Evolutionary conservation across 2,888 invertebrate species (phyloP), one percentile per base, ranked within the genome.

Genomic region (Nymphalis polychloros): DNA sequence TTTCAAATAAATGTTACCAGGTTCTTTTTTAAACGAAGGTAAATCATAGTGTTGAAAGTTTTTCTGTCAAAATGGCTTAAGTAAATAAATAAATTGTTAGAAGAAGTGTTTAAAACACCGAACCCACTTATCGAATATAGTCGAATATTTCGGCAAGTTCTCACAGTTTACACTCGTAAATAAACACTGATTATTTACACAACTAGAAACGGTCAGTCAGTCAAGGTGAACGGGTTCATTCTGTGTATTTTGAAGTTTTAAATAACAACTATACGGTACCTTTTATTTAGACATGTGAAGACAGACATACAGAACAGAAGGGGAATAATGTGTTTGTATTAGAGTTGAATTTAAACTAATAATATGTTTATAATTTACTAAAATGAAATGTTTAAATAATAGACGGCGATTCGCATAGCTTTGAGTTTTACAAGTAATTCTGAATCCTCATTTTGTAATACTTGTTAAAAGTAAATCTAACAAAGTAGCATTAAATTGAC

Each of bases 171-270:
- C 27, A 49, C 48, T 19, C 48, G 67, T 64, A 65, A 59, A 64
- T 63, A 65, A 64, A 70, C 59, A 65, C 59, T 63, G 35, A 63
- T 49, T 63, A 64, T 68, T 66, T 59, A 71, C 63, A 61, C 49
- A 61, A 47, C 19, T 50, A 23, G 31, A 60, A 69, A 59, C 41
- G 67, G 63, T 59, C 59, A 59, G 61, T 65, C 63, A 62, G 67
- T 63, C 74, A 70, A 75, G 73, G 73, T 66, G 67, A 71, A 52
- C 70, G 2, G 53, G 59, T 69, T 23, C 50, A 49, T 48, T 49
- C 64, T 60, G 49, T 53, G 52, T 59, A 23, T 52, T 55, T 47
- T 49, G 57, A 50, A 47, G 50, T 27, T 52, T 49, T 55, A 35
- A 64, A 59, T 23, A 13, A 16, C 47, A 20, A 53, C 47, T n/a